Percentiles rank a stretch among this genome's conserved stretches.
Conservation (phyloP, 2,888 invertebrate species). For the Eristalis pertinax region DNA sequence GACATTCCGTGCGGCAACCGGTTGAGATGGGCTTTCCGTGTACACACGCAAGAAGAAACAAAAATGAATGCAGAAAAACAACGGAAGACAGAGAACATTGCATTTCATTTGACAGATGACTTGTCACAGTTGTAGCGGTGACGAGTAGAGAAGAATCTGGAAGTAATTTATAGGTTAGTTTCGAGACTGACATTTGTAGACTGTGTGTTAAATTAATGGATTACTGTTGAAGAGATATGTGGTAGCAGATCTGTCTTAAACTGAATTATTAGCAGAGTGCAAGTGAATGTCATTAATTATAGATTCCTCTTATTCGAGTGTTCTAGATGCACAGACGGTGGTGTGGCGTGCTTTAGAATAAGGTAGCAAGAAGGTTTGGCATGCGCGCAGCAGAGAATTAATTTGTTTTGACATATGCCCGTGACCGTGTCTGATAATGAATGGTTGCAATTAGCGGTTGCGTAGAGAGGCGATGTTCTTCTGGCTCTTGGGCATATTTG, state of each 20-base stretch:
- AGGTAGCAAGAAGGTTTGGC: conserved; percentile 25
- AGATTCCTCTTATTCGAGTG: conserved; percentile 1
- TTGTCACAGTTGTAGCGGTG: conserved; percentile 23
- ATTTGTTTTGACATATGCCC: conserved; percentile 49
- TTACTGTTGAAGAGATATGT: conserved; percentile 50
- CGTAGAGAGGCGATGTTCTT: not conserved
- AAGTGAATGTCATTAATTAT: conserved; percentile 55
- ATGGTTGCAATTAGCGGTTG: conserved; percentile 28
- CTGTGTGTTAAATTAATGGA: conserved; percentile 67
- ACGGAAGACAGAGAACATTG: not conserved
- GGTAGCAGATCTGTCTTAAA: conserved; percentile 65
- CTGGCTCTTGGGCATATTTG: conserved; percentile 6
- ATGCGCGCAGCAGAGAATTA: conserved; percentile 23
- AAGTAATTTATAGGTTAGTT: conserved; percentile 57
- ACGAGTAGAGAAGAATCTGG: conserved; percentile 41
- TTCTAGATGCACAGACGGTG: not conserved
- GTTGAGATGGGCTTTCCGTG: conserved; percentile 1
- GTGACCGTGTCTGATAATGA: conserved; percentile 22
- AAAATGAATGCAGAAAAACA: not conserved
- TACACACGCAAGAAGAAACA: not conserved
- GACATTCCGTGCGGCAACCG: conserved; percentile 36
- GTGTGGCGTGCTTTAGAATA: conserved; percentile 21
- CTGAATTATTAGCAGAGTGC: conserved; percentile 52
- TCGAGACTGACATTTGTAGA: conserved; percentile 60
- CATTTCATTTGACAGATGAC: conserved; percentile 52